phyloP scores from a whole-genome alignment of 2,113 vertebrate genomes.

The Rhea pennata region DNA sequence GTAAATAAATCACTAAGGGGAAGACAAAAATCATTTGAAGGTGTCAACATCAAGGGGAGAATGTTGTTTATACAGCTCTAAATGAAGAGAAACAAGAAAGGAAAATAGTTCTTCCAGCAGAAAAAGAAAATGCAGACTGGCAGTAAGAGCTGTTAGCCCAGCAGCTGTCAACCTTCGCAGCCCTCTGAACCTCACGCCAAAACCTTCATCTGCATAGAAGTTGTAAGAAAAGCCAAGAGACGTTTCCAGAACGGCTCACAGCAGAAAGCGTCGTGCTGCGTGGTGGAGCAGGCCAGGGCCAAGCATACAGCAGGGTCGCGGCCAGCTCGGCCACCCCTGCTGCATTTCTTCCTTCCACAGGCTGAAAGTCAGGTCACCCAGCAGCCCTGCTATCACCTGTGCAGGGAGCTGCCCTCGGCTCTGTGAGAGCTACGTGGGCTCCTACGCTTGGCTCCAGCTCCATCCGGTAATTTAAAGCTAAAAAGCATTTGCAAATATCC shows the following conservation, averaged over 20 bases:
- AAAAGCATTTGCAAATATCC: neutral
- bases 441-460: neutral
- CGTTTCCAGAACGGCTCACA: neutral
- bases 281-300: neutral
- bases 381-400: too few relatives aligned
- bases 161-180: fast-evolving
- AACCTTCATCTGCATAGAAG: fast-evolving
- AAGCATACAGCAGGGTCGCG: neutral
- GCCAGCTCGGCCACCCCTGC: fast-evolving
- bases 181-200: neutral
- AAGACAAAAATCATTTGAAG: conserved; percentile 10
- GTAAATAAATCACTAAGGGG: neutral
- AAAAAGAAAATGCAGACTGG: neutral
- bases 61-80: neutral
- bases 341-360: fast-evolving
- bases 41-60: neutral
- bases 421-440: neutral
- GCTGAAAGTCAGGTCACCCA: neutral
- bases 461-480: neutral
- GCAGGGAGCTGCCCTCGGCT: neutral
- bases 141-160: neutral
- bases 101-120: neutral
- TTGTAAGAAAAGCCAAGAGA: neutral
- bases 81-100: neutral
- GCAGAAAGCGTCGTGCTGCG: neutral